phyloP scores from a whole-genome alignment of 2,797 vertebrate species.

The Poeciliopsis turneri region DNA sequence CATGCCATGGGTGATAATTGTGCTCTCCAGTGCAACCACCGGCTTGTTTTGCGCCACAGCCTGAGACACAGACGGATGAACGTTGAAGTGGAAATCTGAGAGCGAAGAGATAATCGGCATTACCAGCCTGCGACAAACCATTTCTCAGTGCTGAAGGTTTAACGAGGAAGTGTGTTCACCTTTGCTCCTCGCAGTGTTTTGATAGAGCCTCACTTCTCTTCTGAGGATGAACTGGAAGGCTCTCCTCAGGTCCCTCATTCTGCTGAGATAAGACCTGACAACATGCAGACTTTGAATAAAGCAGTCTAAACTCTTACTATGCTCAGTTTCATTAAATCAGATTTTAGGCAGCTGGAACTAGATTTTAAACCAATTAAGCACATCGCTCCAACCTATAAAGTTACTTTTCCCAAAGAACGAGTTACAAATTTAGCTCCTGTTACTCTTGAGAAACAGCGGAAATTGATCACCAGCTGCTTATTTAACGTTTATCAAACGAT shows the following conservation, averaged over 20 bases:
- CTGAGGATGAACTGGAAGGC: constrained; percentile 56
- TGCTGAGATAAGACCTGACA: constrained; percentile 37
- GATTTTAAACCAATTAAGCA: neutral
- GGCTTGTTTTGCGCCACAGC: constrained; percentile 83
- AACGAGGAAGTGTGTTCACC: constrained; percentile 60
- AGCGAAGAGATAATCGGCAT: constrained; percentile 16
- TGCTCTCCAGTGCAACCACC: constrained; percentile 90
- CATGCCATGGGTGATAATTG: constrained; percentile 94
- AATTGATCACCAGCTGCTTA: accelerated
- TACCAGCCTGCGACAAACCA: neutral
- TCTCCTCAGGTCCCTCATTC: constrained; percentile 69
- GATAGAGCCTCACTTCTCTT: constrained; percentile 62
- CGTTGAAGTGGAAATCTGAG: constrained; percentile 80
- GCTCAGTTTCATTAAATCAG: constrained; percentile 3
- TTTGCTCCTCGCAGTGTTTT: constrained; percentile 50
- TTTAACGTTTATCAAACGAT: neutral
- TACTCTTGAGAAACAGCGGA: neutral
- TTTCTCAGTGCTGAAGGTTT: neutral
- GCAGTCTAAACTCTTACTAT: neutral
- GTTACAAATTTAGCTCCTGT: neutral
- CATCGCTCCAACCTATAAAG: neutral
- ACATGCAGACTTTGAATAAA: constrained; percentile 16
- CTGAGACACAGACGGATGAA: constrained; percentile 84
- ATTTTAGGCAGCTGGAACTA: neutral
- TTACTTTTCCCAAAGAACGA: neutral